These are phyloP conservation scores for Pseudachorutes palmiensis DNA, from an alignment of 1,140 invertebrate genomes.

Conservation along the genomic window DNA sequence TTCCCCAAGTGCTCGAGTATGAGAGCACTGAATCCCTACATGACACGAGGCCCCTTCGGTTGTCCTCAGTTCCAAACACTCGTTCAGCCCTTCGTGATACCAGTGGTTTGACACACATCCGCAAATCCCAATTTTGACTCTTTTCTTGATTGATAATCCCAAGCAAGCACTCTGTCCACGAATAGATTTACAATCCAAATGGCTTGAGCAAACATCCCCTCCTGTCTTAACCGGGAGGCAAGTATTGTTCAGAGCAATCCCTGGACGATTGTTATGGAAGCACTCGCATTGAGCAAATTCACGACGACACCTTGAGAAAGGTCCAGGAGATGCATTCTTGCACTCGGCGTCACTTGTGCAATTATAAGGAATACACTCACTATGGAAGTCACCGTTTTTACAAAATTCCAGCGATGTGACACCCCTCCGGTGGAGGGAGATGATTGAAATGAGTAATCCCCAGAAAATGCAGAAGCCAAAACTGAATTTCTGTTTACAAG, in stretches of 20 bases:
- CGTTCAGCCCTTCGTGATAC: not conserved
- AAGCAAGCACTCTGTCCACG: not conserved
- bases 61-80: not conserved
- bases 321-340: not conserved
- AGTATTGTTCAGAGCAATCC: not conserved
- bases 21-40: not conserved
- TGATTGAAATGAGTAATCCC: no score
- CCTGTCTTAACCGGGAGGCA: not conserved
- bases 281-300: not conserved
- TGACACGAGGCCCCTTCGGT: not conserved
- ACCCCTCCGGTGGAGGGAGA: no score
- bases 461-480: no score
- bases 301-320: not conserved
- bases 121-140: not conserved
- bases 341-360: slow-evolving; percentile 7
- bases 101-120: not conserved
- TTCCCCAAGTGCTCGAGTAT: not conserved
- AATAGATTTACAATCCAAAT: not conserved
- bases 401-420: not conserved
- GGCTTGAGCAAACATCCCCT: not conserved
- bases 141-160: not conserved
- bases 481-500: no score
- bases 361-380: slow-evolving; percentile 1
- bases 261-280: not conserved
- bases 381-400: not conserved